Conservation (phyloP, 2,113 vertebrate species). For the Xiphorhynchus elegans region DNA sequence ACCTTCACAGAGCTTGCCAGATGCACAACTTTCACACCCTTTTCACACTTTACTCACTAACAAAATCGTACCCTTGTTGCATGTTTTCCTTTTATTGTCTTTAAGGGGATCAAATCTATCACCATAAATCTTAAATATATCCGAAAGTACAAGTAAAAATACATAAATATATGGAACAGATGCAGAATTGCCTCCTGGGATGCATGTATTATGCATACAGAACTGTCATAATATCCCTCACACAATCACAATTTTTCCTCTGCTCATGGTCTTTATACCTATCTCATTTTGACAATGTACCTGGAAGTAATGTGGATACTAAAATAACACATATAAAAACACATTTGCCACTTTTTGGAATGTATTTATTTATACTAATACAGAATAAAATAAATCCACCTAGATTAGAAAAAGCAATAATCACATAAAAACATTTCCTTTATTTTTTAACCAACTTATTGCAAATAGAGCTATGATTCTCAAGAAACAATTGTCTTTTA, state of each 20-base stretch:
- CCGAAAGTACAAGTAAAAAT: slow-evolving; percentile 75
- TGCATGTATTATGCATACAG: slow-evolving; percentile 74
- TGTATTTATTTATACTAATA: neutral
- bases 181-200: slow-evolving; percentile 76
- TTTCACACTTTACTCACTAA: slow-evolving; percentile 5
- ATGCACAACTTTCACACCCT: neutral
- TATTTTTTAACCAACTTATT: neutral
- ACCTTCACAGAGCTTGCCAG: slow-evolving; percentile 32
- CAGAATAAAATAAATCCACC: neutral
- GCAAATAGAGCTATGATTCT: neutral
- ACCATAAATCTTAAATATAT: slow-evolving; percentile 76
- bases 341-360: neutral
- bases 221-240: slow-evolving; percentile 71
- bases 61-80: slow-evolving; percentile 65
- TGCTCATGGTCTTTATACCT: slow-evolving; percentile 68
- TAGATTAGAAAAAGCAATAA: neutral
- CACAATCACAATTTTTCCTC: slow-evolving; percentile 59
- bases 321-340: neutral
- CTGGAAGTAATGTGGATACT: slow-evolving; percentile 33
- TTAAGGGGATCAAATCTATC: slow-evolving; percentile 72
- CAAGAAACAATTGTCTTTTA: neutral
- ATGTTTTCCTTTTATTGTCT: slow-evolving; percentile 73
- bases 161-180: slow-evolving; percentile 79
- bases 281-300: slow-evolving; percentile 66
- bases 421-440: neutral